Percentiles rank a stretch among this genome's conserved stretches.
Conservation (phyloP, 1,140 invertebrate species). For the Daktulosphaira vitifoliae region DNA sequence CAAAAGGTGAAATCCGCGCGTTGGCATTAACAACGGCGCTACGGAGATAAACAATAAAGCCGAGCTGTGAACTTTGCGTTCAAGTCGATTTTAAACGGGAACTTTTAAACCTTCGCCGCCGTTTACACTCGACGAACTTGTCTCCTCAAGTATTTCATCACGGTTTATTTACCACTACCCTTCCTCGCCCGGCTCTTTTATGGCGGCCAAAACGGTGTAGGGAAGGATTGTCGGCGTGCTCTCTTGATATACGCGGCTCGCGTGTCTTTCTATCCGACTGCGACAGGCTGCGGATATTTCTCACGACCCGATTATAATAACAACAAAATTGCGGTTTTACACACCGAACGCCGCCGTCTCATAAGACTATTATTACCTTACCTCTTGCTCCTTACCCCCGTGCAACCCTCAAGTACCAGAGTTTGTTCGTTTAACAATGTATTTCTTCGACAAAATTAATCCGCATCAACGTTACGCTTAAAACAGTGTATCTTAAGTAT, state of each 20-base stretch:
- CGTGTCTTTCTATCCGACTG: no score
- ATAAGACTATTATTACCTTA: no score
- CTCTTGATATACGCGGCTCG: neutral
- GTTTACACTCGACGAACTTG: neutral
- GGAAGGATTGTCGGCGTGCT: neutral
- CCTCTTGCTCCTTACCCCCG: no score
- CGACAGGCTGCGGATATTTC: slow-evolving; percentile 25
- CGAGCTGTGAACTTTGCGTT: slow-evolving; percentile 29
- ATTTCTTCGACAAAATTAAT: no score
- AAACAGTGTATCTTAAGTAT: no score
- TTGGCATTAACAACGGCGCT: slow-evolving; percentile 16
- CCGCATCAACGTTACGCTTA: no score
- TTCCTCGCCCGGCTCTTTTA: neutral
- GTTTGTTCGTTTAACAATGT: no score
- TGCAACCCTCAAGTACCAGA: no score
- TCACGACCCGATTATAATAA: slow-evolving; percentile 28
- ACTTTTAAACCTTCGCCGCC: slow-evolving; percentile 22
- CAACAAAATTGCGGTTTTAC: slow-evolving; percentile 29
- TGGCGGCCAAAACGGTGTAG: neutral
- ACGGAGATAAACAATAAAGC: slow-evolving; percentile 33
- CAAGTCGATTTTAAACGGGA: slow-evolving; percentile 33
- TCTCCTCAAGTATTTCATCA: slow-evolving; percentile 11
- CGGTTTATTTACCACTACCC: slow-evolving; percentile 3
- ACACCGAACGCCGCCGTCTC: no score
- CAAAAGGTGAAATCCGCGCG: slow-evolving; percentile 17